Base-by-base conservation (phyloP, 30 jellyfish, hydroid and myxozoan genomes). In the Hydractinia echinata region DNA sequence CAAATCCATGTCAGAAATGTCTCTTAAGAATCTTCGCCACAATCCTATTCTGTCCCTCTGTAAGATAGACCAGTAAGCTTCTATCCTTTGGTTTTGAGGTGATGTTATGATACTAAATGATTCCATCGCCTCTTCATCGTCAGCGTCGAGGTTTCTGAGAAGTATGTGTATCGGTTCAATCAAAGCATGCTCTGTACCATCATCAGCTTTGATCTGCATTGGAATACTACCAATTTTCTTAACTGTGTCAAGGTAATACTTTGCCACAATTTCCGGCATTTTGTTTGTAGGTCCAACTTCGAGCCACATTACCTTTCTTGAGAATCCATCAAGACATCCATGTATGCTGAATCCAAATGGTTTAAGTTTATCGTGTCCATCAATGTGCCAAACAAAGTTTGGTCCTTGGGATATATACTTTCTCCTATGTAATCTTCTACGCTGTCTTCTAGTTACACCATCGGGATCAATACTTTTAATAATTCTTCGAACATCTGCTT, bases 301-400 rank as follows among this genome's bases (percentile, higher is more conserved):
- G 62, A 85, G 68, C 94, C 94, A 85, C 61, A 85, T 53, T 61
- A 85, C 76, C 60, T 84, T 71, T 76, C 94, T 85, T 21, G 94
- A 85, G 78, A 55, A 85, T 5, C 94, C 94, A 85, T 85, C 88
- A 30, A 85, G 77, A 78, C 93, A 76, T 55, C 90, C 94, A 80
- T 85, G 94, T 50, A 85, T 66, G 58, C 84, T 70, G 55, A 85
- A 76, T 68, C 88, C 88, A 71, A 76, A 85, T 48, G 94, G n/a
- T 83, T 61, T 76, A 53, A 84, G 55, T 66, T 85, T 85, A 84
- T 85, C 88, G 56, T 76, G 81, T 83, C 88, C 94, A 73, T 85
- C 88, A 19, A 76, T 67, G 71, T 85, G 88, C 94, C 94, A 85
- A 30, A 80, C 66, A 66, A 61, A 85, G 68, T 76, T 85, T 62